Evolutionary conservation across 2,113 vertebrate genomes (phyloP), one percentile per base, ranked within the genome.

Genomic region (Fulica atra): DNA sequence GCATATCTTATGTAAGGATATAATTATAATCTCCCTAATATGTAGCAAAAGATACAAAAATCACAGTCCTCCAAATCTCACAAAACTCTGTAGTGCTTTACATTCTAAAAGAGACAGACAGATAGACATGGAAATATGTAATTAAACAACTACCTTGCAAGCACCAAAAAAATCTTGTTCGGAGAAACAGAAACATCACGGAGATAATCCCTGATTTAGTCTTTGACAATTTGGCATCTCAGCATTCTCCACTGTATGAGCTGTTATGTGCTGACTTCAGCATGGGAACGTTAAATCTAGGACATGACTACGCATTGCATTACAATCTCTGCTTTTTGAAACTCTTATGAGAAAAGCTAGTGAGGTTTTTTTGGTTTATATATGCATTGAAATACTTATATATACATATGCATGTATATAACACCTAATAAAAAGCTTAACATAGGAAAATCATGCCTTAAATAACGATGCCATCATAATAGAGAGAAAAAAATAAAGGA

Each of bases 201-300:
- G 36, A 86, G 42, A 95, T 97, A 97, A 97, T 96, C 77, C 59
- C 38, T 61, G 56, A 74, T 87, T 96, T 96, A 94, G 46, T 73
- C 44, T 96, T 96, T 95, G 92, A 86, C 91, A 92, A 11, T 6
- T 77, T 92, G 73, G 64, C 72, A 90, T 94, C 72, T 96, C 86
- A 95, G 83, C 50, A 12, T 95, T 94, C 57, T 46, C 23, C 77
- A 40, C 64, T 93, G 14, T 80, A 87, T 78, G 70, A 95, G 60
- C 50, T 90, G 11, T 96, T 96, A 81, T 94, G 42, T 96, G 93
- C 81, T 97, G 96, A 95, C 72, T 98, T 97, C 92, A 97, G 87
- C 93, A 90, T 28, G 60, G 29, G 69, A 81, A 64, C 36, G 28
- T 59, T 92, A 91, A 96, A 98, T 91, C n/a, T 94, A 76, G 85